Base-by-base conservation (phyloP, 2,888 invertebrate genomes). In the Drosophila tripunctata region DNA sequence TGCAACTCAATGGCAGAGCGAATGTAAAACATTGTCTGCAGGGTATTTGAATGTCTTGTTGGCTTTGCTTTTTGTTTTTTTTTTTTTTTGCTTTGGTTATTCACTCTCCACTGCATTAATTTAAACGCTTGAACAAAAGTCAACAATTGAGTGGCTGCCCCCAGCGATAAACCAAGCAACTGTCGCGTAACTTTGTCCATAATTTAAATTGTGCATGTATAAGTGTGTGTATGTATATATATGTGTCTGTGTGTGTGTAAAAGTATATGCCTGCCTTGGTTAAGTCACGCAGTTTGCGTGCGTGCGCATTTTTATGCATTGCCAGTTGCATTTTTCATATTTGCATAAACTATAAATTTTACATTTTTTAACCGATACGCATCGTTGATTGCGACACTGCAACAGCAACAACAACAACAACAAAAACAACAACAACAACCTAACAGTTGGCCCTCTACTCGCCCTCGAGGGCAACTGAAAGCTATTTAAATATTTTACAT, bases 261-360 rank as follows among this genome's bases (percentile, higher is more conserved):
- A 21, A 21, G 41, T 40, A 56, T 67, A 48, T 64, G 71, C 54
- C 30, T 58, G 57, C 55, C 68, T 77, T 67, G 77, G 78, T 76
- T 82, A 85, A 69, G 79, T 79, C 78, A 69, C 86, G 76, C 75
- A 76, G 82, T 76, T 85, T 84, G 88, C 84, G 80, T 87, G 86
- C 84, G 88, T 85, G 88, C 74, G 78, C 87, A 88, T 86, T 88
- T 84, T 85, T 88, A 88, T 82, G 87, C 82, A 87, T 86, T 86
- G 78, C 78, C 84, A 86, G 87, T 78, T 83, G 85, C 79, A 84
- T 84, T 84, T 84, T 83, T 86, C 88, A 87, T 84, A 88, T 84
- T 87, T 84, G 84, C 86, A 85, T 87, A 86, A 87, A 86, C 86
- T 79, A 86, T 85, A 85, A 84, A 84, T 86, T 82, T 83, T 72